These are phyloP conservation scores for Cyprinodon diabolis DNA, from an alignment of 2,797 vertebrate genomes.

Conservation along the genomic window DNA sequence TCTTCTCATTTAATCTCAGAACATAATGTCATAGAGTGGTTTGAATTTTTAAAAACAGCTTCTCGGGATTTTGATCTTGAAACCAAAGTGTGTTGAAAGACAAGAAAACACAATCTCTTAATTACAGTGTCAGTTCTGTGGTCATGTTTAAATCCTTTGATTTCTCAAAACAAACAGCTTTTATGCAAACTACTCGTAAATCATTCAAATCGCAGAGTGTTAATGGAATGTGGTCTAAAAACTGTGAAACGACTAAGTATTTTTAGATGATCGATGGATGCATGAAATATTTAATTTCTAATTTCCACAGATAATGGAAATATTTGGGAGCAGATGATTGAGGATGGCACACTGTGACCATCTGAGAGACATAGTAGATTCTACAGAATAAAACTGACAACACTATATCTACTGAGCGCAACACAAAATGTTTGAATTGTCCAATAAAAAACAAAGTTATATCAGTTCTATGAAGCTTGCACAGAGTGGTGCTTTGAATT, in stretches of 20 bases:
- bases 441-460: neutral
- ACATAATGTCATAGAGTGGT: neutral
- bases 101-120: neutral
- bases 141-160: constrained; percentile 7
- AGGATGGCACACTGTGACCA: constrained; percentile 30
- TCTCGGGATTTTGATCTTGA: neutral
- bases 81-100: constrained; percentile 1
- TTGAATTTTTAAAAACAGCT: neutral
- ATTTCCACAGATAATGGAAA: constrained; percentile 76
- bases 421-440: neutral
- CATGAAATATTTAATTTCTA: constrained; percentile 78
- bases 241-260: constrained; percentile 58
- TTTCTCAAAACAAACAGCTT: constrained; percentile 33
- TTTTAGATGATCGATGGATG: constrained; percentile 74
- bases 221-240: constrained; percentile 50
- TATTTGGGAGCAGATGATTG: constrained; percentile 52
- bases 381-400: neutral
- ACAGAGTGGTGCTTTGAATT: neutral
- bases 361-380: neutral
- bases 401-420: neutral
- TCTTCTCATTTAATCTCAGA: neutral
- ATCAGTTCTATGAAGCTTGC: neutral
- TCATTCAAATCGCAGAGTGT: constrained; percentile 6
- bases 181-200: constrained; percentile 22
- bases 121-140: neutral